Percentiles rank a stretch among this genome's conserved stretches.
Conservation (phyloP, 2,797 vertebrate genomes). For the Sebastiscus albofasciatus region DNA sequence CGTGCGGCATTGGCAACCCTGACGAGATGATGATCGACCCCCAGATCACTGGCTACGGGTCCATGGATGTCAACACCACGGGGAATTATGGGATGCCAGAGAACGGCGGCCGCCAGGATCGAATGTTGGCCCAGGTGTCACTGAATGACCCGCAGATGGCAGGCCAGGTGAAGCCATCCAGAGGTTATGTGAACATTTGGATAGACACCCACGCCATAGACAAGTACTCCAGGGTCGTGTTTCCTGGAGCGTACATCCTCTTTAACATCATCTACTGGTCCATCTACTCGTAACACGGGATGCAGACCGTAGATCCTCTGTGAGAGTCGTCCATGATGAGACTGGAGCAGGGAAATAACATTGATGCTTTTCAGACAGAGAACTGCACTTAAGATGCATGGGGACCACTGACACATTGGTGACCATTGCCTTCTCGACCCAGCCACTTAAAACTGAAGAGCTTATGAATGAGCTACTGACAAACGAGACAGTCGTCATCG, state of each 20-base stretch:
- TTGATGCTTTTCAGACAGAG: conserved; percentile 32
- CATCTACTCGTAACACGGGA: conserved; percentile 88
- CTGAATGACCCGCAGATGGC: conserved; percentile 85
- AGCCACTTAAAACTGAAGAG: conserved; percentile 65
- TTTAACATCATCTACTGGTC: conserved; percentile 99
- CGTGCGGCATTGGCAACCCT: conserved; percentile 89
- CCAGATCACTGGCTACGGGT: conserved; percentile 88
- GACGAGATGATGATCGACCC: conserved; percentile 91
- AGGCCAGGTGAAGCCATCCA: conserved; percentile 84
- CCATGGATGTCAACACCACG: conserved; percentile 89
- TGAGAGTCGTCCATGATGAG: neutral
- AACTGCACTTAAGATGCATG: conserved; percentile 45
- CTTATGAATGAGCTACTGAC: conserved; percentile 24
- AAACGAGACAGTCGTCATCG: neutral
- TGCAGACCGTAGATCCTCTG: neutral
- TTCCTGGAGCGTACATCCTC: conserved; percentile 94
- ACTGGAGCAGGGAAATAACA: conserved; percentile 19
- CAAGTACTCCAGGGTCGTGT: conserved; percentile 95
- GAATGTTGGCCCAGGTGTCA: conserved; percentile 90
- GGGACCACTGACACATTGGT: conserved; percentile 48
- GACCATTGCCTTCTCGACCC: conserved; percentile 76
- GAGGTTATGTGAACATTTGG: conserved; percentile 89
- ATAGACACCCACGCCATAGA: conserved; percentile 97
- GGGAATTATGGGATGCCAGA: conserved; percentile 91
- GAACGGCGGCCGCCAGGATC: conserved; percentile 87